A percentile compares a stretch with the other conserved stretches of the same genome.
These are phyloP conservation scores for Drosophila lini DNA, from an alignment of 1,140 invertebrate genomes.

Conservation along the genomic window DNA sequence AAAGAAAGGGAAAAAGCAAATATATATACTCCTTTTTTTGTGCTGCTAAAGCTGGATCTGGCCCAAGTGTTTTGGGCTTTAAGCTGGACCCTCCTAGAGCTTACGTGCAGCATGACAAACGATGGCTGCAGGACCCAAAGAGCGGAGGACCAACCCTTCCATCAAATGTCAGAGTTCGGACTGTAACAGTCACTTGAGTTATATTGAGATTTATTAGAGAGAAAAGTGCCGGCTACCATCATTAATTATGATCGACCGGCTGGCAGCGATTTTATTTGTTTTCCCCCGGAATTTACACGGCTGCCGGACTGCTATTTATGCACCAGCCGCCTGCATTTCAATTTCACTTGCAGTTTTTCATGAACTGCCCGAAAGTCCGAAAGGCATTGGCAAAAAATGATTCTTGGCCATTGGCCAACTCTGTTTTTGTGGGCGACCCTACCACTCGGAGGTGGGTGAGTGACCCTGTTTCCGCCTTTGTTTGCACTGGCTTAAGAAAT, in stretches of 20 bases:
- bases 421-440: slow-evolving; percentile 11
- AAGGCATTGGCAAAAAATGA: slow-evolving; percentile 17
- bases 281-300: slow-evolving; percentile 17
- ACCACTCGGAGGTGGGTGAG: slow-evolving; percentile 6
- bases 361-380: slow-evolving; percentile 17
- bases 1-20: slow-evolving; percentile 31
- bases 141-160: slow-evolving; percentile 55
- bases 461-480: slow-evolving; percentile 14
- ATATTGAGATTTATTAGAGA: slow-evolving; percentile 78
- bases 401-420: slow-evolving; percentile 44
- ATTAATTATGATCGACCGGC: slow-evolving; percentile 73
- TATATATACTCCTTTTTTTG: slow-evolving; percentile 19
- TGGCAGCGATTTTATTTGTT: slow-evolving; percentile 60
- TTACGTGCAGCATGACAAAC: slow-evolving; percentile 73
- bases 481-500: slow-evolving; percentile 51
- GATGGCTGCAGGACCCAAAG: slow-evolving; percentile 44
- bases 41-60: neutral
- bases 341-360: slow-evolving; percentile 67
- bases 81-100: slow-evolving; percentile 45
- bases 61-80: slow-evolving; percentile 37
- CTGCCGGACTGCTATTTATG: slow-evolving; percentile 55
- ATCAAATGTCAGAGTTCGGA: slow-evolving; percentile 78
- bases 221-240: slow-evolving; percentile 33
- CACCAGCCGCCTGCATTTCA: slow-evolving; percentile 67
- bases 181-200: slow-evolving; percentile 74